Evolutionary conservation across 2,888 invertebrate genomes (phyloP), one percentile per base, ranked within the genome.

Genomic region (Eueremaeus valkanovi): DNA sequence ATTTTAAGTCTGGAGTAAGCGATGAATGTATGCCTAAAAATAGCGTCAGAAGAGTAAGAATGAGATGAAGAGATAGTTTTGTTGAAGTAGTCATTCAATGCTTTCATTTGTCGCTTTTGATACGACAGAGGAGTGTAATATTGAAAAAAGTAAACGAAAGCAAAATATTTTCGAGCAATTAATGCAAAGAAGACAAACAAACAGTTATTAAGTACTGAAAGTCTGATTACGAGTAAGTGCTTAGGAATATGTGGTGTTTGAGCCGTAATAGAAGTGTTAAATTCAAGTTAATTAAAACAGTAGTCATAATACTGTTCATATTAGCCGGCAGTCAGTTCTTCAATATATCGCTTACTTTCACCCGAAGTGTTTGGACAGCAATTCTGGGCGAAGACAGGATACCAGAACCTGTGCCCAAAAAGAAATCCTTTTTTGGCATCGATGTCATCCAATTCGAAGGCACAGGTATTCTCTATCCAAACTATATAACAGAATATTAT

Each of bases 231-330:
- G 42, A 45, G 13, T 3, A 55, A n/a, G n/a, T n/a, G n/a, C n/a
- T n/a, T n/a, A n/a, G n/a, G n/a, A n/a, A 18, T 31, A 68, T 68
- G 68, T 68, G 68, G 68, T 68, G 68, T 42, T 68, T 68, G 24
- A 68, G n/a, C 24, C 68, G 68, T 5, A 40, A 68, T 2, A n/a
- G 68, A 21, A 68, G 68, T 40, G 9, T 40, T 2, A 68, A 24
- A 68, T 68, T 68, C 33, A 68, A 68, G 24, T 40, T 68, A 24
- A 68, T 68, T 40, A 68, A 68, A 24, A 68, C 68, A 68, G 24
- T 68, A 1, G 68, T 68, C 3, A 68, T 68, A 13, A 40, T 68
- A 40, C 24, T 68, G 40, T 68, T 68, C 21, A 33, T 68, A 24
- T 40, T 68, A 33, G 36, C 68, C 27, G 68, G 68, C 8, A 24